Percentiles rank a stretch among this genome's conserved stretches.
Conservation (phyloP, 2,113 vertebrate genomes). For the Columba janthina region DNA sequence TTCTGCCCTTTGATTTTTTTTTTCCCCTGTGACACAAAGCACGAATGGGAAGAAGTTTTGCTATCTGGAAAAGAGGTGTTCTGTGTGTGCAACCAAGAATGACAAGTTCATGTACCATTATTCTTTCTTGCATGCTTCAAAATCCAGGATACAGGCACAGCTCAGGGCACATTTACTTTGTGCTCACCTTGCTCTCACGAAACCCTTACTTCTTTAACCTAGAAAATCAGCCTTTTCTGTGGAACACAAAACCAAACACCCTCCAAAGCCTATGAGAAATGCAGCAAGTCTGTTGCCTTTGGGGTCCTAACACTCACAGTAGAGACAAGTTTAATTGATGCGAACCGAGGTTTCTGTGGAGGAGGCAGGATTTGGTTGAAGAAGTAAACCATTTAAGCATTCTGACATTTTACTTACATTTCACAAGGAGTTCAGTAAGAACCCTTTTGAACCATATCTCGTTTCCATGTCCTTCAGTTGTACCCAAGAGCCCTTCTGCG, state of each 20-base stretch:
- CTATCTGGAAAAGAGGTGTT: not conserved
- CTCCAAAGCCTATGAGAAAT: not conserved
- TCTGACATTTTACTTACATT: not conserved
- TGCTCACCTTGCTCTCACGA: not conserved
- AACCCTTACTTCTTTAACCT: not conserved
- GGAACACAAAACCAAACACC: not conserved
- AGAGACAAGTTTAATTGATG: not conserved
- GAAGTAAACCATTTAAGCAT: not conserved
- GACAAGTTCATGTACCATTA: not conserved
- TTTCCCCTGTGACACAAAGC: not conserved
- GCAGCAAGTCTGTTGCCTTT: not conserved
- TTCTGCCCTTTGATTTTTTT: not conserved
- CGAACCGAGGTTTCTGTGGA: not conserved
- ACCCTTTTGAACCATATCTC: not conserved
- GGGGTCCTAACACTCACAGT: not conserved
- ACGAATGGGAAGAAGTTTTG: not conserved
- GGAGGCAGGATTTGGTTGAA: not conserved
- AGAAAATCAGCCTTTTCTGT: not conserved
- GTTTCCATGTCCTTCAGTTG: not conserved
- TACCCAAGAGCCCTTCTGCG: not conserved
- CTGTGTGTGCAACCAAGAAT: fast-evolving
- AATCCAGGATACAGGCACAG: not conserved
- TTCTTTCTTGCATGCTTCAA: not conserved
- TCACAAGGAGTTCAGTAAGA: not conserved
- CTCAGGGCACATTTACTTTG: not conserved